Evolutionary conservation across 2,797 vertebrate genomes (phyloP), one percentile per base, ranked within the genome.

Genomic region (Alca torda): DNA sequence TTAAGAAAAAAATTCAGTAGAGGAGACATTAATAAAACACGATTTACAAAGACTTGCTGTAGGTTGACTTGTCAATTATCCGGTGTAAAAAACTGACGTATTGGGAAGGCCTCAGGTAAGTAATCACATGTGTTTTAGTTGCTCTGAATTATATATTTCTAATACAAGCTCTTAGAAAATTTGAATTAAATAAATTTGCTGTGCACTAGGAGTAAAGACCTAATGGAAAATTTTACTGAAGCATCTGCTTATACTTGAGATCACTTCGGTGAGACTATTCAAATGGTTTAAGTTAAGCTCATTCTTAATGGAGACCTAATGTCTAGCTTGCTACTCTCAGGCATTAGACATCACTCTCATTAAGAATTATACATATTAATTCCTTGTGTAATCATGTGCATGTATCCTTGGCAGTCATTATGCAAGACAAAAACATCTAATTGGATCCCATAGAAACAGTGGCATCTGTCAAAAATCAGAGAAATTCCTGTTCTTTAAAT

Each of bases 21-120:
- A 82, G 23, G 69, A 88, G 39, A 30, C 12, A 33, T 33, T 56
- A 61, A 64, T 56, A 63, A 81, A 93, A 65, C 4, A 65, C 64
- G 35, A 63, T 86, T 74, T 81, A 48, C 37, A 48, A 78, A 67
- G 63, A 23, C 15, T 79, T 13, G 3, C 45, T 70, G 41, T 76
- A 77, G 35, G 20, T 23, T 78, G 77, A 43, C 14, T 67, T 4
- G 0, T 63, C 26, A 73, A 13, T 90, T 76, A 33, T 68, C 26
- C 70, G 28, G 3, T 37, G 6, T 60, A 31, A 82, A 67, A 86
- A 19, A 1, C 9, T 2, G 0, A 43, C 0, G 0, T 73, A 7
- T 45, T 88, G 54, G 10, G 48, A 91, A 86, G n/a, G 26, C 41
- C 59, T 90, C 21, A 11, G 25, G 13, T 13, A 56, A 51, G 12